A percentile compares a stretch with the other conserved stretches of the same genome.
phyloP scores from a whole-genome alignment of 2,888 invertebrate species.

The Chironomus riparius region DNA sequence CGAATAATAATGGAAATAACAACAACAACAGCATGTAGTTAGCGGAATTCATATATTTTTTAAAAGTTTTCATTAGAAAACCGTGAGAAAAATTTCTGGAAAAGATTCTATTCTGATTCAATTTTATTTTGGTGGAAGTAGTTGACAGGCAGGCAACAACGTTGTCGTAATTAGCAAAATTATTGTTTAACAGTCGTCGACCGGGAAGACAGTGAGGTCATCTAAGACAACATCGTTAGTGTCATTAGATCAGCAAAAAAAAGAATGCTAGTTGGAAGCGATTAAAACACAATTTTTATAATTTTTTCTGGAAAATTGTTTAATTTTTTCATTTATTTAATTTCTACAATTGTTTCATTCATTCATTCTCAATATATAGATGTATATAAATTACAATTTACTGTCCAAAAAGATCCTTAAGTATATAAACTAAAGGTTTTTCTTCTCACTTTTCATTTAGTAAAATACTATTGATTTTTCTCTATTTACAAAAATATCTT shows the following conservation, averaged over 20 bases:
- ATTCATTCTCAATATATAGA: too few relatives aligned
- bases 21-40: background rate
- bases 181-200: background rate
- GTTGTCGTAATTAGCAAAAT: conserved; percentile 11
- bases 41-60: conserved; percentile 12
- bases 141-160: conserved; percentile 1
- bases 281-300: conserved; percentile 13
- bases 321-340: background rate
- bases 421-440: background rate
- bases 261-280: background rate
- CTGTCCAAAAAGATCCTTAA: background rate
- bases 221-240: background rate
- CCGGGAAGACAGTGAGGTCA: background rate
- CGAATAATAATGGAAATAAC: conserved; percentile 11
- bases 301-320: background rate
- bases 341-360: background rate
- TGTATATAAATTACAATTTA: background rate
- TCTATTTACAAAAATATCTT: background rate
- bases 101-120: background rate
- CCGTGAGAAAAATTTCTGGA: conserved; percentile 22
- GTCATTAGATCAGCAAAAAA: background rate
- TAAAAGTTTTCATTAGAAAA: background rate
- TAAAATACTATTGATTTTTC: background rate
- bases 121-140: background rate
- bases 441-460: background rate